A percentile compares a stretch with the other conserved stretches of the same genome.
Conservation (phyloP, 2,888 invertebrate genomes). For the Athalia rosae region DNA sequence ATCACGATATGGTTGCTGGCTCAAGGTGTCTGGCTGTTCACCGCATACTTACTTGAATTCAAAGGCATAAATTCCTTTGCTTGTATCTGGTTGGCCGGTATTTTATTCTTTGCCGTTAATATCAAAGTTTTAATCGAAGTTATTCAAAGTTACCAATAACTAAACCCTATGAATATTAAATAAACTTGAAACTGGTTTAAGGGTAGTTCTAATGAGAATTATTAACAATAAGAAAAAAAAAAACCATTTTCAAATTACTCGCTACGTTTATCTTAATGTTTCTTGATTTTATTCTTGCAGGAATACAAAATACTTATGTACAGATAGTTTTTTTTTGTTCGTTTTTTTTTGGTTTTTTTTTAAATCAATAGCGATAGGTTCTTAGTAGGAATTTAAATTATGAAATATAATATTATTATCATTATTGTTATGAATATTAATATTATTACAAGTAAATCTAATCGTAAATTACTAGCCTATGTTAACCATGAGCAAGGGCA, state of each 20-base stretch:
- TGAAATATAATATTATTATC: conserved; percentile 64
- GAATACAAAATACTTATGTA: conserved; percentile 73
- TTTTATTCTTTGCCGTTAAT: conserved; percentile 90
- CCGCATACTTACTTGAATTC: conserved; percentile 96
- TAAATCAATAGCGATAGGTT: conserved; percentile 72
- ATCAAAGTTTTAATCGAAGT: conserved; percentile 80
- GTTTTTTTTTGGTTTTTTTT: conserved; percentile 53
- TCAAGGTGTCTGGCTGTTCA: conserved; percentile 91
- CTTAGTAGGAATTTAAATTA: conserved; percentile 70
- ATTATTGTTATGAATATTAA: conserved; percentile 49
- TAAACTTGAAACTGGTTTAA: conserved; percentile 40
- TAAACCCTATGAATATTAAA: conserved; percentile 29
- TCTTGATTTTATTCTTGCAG: conserved; percentile 65
- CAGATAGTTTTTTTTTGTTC: conserved; percentile 64
- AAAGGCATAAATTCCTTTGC: conserved; percentile 87
- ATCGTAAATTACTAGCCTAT: conserved; percentile 69
- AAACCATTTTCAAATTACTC: conserved; percentile 10
- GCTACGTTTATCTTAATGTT: conserved; percentile 24
- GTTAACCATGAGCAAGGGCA: conserved; percentile 70
- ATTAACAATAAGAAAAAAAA: conserved; percentile 10
- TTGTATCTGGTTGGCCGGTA: conserved; percentile 88
- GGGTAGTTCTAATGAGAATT: not conserved
- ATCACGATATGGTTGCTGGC: conserved; percentile 80
- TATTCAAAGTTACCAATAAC: conserved; percentile 72
- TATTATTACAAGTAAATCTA: conserved; percentile 53